Evolutionary conservation across 2,113 vertebrate species (phyloP), one percentile per base, ranked within the genome.

Genomic region (Cynoglossus semilaevis): DNA sequence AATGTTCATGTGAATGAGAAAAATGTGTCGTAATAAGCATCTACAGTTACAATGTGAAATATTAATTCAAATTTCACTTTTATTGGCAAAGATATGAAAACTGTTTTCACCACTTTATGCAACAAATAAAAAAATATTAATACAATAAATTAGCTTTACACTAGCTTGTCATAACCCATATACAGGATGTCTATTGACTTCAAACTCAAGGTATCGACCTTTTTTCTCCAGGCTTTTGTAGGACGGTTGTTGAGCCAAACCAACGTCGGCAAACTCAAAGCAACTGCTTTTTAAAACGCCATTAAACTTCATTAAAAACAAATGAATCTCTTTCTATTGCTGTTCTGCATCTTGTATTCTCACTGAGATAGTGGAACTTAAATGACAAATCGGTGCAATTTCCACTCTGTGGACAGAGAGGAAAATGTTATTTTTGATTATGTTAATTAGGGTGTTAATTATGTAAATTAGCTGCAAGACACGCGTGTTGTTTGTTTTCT

Each of bases 101-200:
- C 5, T 13, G 1, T 7, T 44, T 42, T 51, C 17, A 40, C 15
- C 5, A 1, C 43, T 1, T 8, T 5, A 38, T 10, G 13, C 47
- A 10, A 8, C 22, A 10, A 13, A 16, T 16, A 13, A 15, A 34
- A 16, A 10, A 35, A 42, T 18, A 1, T 44, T 35, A 35, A 56
- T 53, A 5, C 50, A 17, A 19, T 19, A 9, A 1, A 11, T 5
- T 15, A 2, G 1, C 18, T 16, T 46, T 34, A 1, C 46, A 66
- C 18, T 7, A 22, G 17, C 35, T 14, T 34, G 15, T 22, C 4
- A 6, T 13, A 12, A 0, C 15, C 15, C 37, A 1, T 29, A 69
- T 80, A 52, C 63, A 83, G 70, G 82, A 36, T 13, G 1, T 44
- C 14, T 17, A 13, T 22, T 18, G 51, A 35, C 78, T 70, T 57